Evolutionary conservation across 2,113 vertebrate genomes (phyloP), one percentile per base, ranked within the genome.

Genomic region (Bufo bufo): DNA sequence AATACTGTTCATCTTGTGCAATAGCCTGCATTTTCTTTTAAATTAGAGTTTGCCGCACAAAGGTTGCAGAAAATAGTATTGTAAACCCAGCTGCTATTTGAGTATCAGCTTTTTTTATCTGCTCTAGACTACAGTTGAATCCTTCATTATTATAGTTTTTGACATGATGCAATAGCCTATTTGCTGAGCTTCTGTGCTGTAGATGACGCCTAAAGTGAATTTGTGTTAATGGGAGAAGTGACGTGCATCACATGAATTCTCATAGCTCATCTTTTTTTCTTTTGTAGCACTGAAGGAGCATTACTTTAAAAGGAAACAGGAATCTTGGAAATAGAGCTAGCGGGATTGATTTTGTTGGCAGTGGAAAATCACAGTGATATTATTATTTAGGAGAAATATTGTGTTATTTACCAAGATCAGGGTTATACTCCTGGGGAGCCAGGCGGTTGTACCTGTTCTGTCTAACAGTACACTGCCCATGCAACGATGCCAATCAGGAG

Each of bases 1-100:
- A 78, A 77, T 52, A 52, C 80, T 77, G 69, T 84, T 84, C 71
- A 84, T 84, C 47, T 65, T 65, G 16, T 50, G 56, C 45, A 77
- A 17, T 23, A 58, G 86, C 33, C 77, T 80, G 61, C 79, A 87
- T 83, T 88, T 72, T 56, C 54, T 82, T 87, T 86, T 80, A 87
- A 80, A 87, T 71, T 69, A 87, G 77, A 78, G 74, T 81, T 80
- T 81, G 49, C 49, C 63, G 43, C 77, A 80, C 77, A 87, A 71
- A 87, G 77, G 50, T 80, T 87, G 63, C 45, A 71, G 77, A 56
- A 80, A 71, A 79, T 71, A 79, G 61, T 58, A 69, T 87, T 80
- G 75, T 49, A 86, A 66, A 78, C 72, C 84, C 20, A 66, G 20
- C 20, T 86, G 63, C 82, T 71, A 43, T 84, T n/a, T 33, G 63